Conservation (phyloP, 2,797 vertebrate species). For the Aselliscus stoliczkanus region DNA sequence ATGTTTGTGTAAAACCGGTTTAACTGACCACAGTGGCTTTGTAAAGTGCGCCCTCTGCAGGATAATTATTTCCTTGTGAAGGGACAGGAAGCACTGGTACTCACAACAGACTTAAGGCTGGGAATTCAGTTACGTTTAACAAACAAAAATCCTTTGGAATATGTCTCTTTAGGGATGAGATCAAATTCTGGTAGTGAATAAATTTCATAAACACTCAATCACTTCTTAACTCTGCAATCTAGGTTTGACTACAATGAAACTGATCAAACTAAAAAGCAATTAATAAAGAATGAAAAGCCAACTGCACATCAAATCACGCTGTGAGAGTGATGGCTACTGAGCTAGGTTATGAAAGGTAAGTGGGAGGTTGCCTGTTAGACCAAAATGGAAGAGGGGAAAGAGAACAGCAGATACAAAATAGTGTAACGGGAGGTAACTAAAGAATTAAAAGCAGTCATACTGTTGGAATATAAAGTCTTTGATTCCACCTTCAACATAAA, state of each 20-base stretch:
- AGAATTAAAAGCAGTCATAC: background rate
- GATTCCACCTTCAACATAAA: background rate
- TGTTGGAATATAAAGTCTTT: background rate
- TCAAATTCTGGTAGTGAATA: background rate
- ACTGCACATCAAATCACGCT: background rate
- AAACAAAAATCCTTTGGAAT: background rate
- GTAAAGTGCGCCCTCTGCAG: constrained; percentile 24
- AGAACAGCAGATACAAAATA: background rate
- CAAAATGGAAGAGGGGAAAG: background rate
- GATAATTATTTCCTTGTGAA: background rate
- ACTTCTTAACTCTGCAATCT: background rate
- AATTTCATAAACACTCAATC: constrained; percentile 20
- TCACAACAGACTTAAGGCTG: background rate
- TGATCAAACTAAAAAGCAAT: background rate
- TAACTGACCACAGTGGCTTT: background rate
- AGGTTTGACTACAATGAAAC: constrained; percentile 2
- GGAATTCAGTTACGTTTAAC: background rate
- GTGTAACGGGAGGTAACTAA: background rate
- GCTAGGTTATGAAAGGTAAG: background rate
- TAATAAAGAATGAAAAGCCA: background rate
- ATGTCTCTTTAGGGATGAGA: background rate
- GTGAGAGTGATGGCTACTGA: background rate
- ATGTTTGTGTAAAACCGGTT: background rate
- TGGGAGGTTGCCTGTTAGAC: background rate
- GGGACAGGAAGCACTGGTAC: background rate